These are phyloP conservation scores for Steinernema scapterisci DNA, from an alignment of 2,888 invertebrate species.

Conservation along the genomic window DNA sequence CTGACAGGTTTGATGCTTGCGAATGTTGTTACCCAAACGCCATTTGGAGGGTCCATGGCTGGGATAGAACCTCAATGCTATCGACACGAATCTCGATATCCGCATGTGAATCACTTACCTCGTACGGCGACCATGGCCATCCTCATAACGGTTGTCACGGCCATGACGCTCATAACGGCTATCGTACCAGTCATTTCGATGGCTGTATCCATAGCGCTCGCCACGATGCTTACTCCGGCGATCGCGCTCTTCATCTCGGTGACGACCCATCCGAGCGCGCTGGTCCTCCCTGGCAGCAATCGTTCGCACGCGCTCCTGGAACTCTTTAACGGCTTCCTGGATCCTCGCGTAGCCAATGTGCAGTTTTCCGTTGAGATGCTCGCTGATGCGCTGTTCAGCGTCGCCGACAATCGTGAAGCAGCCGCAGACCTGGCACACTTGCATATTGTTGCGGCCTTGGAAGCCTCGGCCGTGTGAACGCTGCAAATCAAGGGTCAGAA, in stretches of 20 bases:
- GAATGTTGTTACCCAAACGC: too few species aligned
- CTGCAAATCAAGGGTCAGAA: conserved; percentile 37
- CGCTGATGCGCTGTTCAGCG: conserved; percentile 94
- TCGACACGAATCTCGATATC: too few species aligned
- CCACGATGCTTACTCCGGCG: too few species aligned
- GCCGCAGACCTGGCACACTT: conserved; percentile 93
- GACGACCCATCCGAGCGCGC: background rate
- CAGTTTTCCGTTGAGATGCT: conserved; percentile 97
- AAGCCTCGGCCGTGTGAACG: too few species aligned
- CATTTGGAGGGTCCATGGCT: too few species aligned
- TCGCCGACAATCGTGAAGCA: conserved; percentile 98
- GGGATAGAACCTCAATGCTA: too few species aligned
- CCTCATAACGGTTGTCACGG: background rate
- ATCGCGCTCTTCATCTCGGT: background rate
- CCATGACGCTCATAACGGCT: background rate
- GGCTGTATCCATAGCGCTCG: too few species aligned
- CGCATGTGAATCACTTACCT: too few species aligned
- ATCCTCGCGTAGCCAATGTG: conserved; percentile 75
- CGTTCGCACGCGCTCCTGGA: conserved; percentile 35
- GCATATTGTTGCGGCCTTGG: conserved; percentile 37
- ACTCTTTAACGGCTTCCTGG: conserved; percentile 36
- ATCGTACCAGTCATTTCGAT: too few species aligned
- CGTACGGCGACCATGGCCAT: background rate
- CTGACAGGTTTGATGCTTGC: too few species aligned
- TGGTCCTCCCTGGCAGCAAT: background rate